These are phyloP conservation scores for Neodiprion pinetum DNA, from an alignment of 1,140 invertebrate genomes.

Conservation along the genomic window DNA sequence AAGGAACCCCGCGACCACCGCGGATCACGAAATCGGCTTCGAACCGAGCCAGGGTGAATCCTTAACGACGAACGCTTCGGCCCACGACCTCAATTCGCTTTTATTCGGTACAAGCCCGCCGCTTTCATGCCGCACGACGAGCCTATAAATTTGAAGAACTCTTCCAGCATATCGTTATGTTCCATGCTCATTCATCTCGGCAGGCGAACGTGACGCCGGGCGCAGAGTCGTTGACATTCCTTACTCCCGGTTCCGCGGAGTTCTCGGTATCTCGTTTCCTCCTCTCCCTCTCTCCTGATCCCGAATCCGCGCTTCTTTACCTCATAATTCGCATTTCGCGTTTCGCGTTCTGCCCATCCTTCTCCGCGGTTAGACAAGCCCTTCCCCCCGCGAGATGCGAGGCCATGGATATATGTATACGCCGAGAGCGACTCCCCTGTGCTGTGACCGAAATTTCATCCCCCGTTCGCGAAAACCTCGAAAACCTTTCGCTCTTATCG, in stretches of 20 bases:
- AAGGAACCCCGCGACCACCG: background rate
- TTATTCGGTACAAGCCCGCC: background rate
- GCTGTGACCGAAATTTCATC: background rate
- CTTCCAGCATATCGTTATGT: conserved; percentile 2
- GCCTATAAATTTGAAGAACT: conserved; percentile 6
- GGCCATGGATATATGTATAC: too few relatives aligned
- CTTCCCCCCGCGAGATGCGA: too few relatives aligned
- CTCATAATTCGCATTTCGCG: background rate
- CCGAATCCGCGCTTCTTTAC: too few relatives aligned
- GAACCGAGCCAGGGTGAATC: background rate
- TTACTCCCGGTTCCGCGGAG: background rate
- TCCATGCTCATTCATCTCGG: background rate
- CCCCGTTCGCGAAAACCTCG: too few relatives aligned
- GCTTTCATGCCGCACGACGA: background rate
- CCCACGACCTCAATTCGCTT: background rate
- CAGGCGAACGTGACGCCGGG: background rate
- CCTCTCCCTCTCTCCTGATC: too few relatives aligned
- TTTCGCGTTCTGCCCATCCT: too few relatives aligned
- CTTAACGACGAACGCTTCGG: background rate
- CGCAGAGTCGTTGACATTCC: background rate
- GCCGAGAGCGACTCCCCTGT: too few relatives aligned
- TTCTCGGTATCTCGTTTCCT: too few relatives aligned
- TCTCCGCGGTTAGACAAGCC: too few relatives aligned
- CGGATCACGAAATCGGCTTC: background rate
- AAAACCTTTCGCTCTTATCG: background rate